Percentiles rank a stretch among this genome's conserved stretches.
phyloP scores from a whole-genome alignment of 2,797 vertebrate genomes.

The Lepilemur septentrionalis region DNA sequence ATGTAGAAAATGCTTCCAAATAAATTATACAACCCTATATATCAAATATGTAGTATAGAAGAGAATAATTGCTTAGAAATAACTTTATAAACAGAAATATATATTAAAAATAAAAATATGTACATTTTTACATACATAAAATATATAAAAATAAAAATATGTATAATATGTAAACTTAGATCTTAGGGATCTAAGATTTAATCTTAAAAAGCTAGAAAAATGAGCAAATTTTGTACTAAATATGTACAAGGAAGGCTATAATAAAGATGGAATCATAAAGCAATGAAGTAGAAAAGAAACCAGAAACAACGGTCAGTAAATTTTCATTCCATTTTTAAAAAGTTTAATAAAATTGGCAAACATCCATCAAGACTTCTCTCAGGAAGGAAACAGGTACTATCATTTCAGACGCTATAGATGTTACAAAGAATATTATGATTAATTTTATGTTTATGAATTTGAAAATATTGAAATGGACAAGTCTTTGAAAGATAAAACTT shows the following conservation, averaged over 20 bases:
- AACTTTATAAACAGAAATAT: neutral
- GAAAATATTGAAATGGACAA: neutral
- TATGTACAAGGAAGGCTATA: neutral
- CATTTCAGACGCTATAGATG: neutral
- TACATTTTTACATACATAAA: neutral
- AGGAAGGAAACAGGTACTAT: neutral
- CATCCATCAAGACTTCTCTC: too few species aligned
- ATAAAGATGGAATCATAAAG: neutral
- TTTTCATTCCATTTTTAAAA: neutral
- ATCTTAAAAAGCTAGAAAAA: neutral
- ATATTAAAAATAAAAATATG: neutral
- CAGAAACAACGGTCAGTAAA: neutral
- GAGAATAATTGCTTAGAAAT: neutral
- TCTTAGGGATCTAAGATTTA: neutral
- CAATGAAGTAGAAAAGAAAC: neutral
- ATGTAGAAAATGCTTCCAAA: neutral
- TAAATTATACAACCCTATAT: neutral
- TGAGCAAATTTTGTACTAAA: neutral
- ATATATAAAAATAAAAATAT: neutral
- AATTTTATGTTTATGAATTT: neutral
- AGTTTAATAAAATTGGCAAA: neutral
- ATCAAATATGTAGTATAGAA: neutral
- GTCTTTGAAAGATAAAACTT: neutral
- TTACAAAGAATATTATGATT: neutral
- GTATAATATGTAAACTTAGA: neutral